Percentiles rank a stretch among this genome's conserved stretches.
These are phyloP conservation scores for Rhea pennata DNA, from an alignment of 2,113 vertebrate species.

Conservation along the genomic window DNA sequence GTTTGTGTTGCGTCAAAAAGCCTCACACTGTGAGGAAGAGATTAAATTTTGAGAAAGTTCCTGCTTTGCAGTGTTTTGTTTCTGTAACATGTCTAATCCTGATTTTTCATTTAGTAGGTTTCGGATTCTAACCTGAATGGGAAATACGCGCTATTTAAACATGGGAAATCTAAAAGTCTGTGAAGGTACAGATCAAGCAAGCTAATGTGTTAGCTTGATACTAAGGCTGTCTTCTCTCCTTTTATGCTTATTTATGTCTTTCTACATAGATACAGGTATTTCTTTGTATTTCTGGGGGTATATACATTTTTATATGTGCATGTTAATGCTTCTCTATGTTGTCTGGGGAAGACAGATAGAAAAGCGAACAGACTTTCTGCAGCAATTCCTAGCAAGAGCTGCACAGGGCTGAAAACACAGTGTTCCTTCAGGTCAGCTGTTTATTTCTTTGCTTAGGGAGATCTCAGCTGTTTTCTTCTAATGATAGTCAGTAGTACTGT, in stretches of 20 bases:
- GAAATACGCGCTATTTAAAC: not conserved
- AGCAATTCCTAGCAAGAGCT: not conserved
- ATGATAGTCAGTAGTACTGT: not conserved
- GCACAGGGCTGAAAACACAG: not conserved
- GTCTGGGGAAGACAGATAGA: not conserved
- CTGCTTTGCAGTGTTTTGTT: not conserved
- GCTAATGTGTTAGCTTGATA: fast-evolving
- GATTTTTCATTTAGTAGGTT: not conserved
- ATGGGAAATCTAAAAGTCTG: not conserved
- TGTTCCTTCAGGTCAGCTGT: not conserved
- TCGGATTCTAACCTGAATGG: not conserved
- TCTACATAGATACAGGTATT: not conserved
- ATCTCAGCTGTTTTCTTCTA: not conserved
- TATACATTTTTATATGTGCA: fast-evolving
- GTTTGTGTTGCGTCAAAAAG: not conserved
- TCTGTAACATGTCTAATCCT: not conserved
- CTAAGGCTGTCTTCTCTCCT: not conserved
- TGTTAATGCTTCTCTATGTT: not conserved
- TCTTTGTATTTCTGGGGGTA: not conserved
- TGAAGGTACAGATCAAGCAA: not conserved
- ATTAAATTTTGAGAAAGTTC: not conserved
- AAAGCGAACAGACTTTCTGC: not conserved
- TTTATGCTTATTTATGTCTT: not conserved
- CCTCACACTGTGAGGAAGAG: not conserved
- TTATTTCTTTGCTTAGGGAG: not conserved